Evolutionary conservation across 2,113 vertebrate genomes (phyloP), one percentile per base, ranked within the genome.

Genomic region (Triplophysa siluroides): DNA sequence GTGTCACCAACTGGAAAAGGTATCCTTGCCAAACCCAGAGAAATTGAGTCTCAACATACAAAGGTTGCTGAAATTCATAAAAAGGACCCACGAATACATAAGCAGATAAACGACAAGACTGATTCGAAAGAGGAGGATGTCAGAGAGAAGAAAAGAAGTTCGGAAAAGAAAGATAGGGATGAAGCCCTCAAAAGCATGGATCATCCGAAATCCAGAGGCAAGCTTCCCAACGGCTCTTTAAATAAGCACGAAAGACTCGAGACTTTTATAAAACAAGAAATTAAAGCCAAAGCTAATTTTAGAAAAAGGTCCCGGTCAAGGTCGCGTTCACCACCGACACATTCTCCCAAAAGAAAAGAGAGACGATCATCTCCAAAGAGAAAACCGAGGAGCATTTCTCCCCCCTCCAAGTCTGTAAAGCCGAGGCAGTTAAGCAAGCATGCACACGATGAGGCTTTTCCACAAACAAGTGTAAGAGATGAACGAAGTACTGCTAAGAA

Each of bases 341-440:
- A 92, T 88, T 96, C 94, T 73, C 94, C 95, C 0, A 98, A 98
- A 87, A 93, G 96, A 84, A 94, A 97, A 87, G 96, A 98, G 9
- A 90, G 96, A 21, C 88, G 96, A 0, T 96, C 62, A 14, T 38
- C 96, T 0, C 96, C 97, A 5, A 98, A 98, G 88, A 90, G 93
- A 85, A 83, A 95, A 78, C 87, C 93, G 5, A 89, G 95, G 78
- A 97, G 96, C 86, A 91, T 92, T 74, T 93, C 94, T 10, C 92
- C 94, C 23, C 92, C 93, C 0, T 91, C 93, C 77, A 97, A 98
- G 88, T 82, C 86, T 0, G 91, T 90, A 13, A 98, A 98, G 79
- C 88, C 88, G 23, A 92, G 94, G 24, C 92, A 85, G 1, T 90
- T 81, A 43, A 93, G 84, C 66, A 95, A 96, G 76, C 92, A 92